These are phyloP conservation scores for Bos indicus DNA, from an alignment of 2,113 vertebrate genomes.

Conservation along the genomic window DNA sequence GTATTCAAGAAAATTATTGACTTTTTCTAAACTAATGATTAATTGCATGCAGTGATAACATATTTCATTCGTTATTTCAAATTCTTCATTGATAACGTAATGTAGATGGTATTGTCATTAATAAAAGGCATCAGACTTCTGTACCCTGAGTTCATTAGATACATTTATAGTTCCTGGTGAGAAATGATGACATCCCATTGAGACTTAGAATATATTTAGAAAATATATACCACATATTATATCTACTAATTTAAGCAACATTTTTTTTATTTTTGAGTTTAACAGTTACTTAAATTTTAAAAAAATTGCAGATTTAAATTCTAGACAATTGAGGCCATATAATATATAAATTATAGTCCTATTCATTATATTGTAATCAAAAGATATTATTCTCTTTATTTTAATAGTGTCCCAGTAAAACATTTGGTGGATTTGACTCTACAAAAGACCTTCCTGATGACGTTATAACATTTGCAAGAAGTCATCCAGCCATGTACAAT, in stretches of 20 bases:
- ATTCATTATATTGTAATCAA: neutral
- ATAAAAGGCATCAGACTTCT: neutral
- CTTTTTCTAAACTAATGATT: neutral
- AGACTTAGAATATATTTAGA: neutral
- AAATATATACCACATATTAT: neutral
- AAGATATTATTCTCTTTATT: neutral
- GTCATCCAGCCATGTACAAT: constrained; percentile 98
- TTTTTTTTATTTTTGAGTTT: neutral
- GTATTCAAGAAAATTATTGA: neutral
- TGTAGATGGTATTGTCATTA: neutral
- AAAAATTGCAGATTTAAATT: neutral
- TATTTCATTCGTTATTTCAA: neutral
- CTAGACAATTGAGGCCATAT: neutral
- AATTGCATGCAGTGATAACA: neutral
- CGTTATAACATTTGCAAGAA: constrained; percentile 96
- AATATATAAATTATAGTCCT: neutral
- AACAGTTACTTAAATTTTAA: neutral
- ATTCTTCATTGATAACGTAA: neutral
- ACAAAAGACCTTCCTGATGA: constrained; percentile 98
- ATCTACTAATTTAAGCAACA: neutral
- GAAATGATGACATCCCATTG: neutral
- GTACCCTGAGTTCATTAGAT: neutral
- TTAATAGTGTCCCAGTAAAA: constrained; percentile 95
- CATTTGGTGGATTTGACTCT: constrained; percentile 97
- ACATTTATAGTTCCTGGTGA: neutral